A percentile compares a stretch with the other conserved stretches of the same genome.
These are phyloP conservation scores for Ormyrus pomaceus DNA, from an alignment of 2,888 invertebrate species.

Conservation along the genomic window DNA sequence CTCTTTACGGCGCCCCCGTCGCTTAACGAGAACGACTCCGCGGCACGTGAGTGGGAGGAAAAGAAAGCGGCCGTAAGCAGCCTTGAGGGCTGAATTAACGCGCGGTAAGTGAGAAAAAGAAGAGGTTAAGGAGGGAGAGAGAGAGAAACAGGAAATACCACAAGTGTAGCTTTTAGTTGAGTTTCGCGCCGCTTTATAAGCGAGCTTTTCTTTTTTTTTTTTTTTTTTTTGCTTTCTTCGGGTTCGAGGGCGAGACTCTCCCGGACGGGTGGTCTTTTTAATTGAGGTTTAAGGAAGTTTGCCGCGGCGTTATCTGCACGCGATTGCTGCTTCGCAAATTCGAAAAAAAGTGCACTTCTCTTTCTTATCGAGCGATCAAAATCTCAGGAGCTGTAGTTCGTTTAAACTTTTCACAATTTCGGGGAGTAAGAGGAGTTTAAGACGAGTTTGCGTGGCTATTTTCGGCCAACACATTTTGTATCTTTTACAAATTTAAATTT, in stretches of 20 bases:
- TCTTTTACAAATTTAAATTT: too few species aligned
- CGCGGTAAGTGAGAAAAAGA: conserved; percentile 67
- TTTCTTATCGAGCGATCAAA: too few species aligned
- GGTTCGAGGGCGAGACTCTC: background rate
- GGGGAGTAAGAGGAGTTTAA: too few species aligned
- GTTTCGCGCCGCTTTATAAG: conserved; percentile 31
- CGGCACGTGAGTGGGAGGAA: conserved; percentile 70
- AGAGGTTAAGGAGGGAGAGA: conserved; percentile 51
- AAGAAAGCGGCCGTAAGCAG: conserved; percentile 68
- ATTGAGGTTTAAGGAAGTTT: background rate
- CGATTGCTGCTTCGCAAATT: background rate
- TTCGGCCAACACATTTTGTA: too few species aligned
- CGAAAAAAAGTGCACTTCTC: too few species aligned
- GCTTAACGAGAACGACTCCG: conserved; percentile 74
- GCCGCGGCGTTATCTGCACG: background rate
- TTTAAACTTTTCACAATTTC: too few species aligned
- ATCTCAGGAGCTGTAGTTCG: too few species aligned
- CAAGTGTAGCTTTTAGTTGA: conserved; percentile 44
- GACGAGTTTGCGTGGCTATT: too few species aligned
- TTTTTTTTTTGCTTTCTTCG: conserved; percentile 2
- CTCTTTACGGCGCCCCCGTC: conserved; percentile 66
- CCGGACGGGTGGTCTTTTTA: background rate
- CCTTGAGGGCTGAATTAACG: conserved; percentile 74
- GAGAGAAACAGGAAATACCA: conserved; percentile 49
- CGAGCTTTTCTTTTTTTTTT: conserved; percentile 1